Evolutionary conservation across 1,140 invertebrate species (phyloP), one percentile per base, ranked within the genome.

Genomic region (Drosophila novamexicana): DNA sequence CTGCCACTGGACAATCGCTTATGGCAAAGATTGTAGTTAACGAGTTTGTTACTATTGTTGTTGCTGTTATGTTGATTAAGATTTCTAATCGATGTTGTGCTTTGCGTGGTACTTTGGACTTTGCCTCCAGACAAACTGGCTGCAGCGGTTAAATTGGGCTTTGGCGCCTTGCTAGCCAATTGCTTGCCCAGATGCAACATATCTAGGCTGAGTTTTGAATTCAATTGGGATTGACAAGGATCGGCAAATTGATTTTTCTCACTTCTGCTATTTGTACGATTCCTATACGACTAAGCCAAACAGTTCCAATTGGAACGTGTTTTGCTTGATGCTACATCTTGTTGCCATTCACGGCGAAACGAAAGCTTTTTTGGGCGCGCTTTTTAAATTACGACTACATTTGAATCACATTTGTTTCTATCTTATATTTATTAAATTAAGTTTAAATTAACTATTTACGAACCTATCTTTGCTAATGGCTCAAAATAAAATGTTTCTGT

Each of bases 11-110:
- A 90, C 59, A 91, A 70, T 0, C 83, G 81, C 56, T 91, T 88
- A 36, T 82, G 85, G 56, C 90, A 90, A 29, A 75, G 73, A 75
- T 91, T 90, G 16, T 81, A 66, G 63, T 52, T 67, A 65, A 74
- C 64, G 44, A 64, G 5, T 44, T 66, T 64, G 53, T 57, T 42
- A 18, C 9, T 45, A 29, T 52, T 54, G 70, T 62, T 81, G 49
- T 52, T 58, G n/a, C 14, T 45, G 6, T 36, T 47, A 22, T 59
- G 45, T 56, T 71, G 79, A 82, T 88, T 67, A 63, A 52, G 44
- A 74, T 79, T 78, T 66, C 56, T 75, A 54, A 62, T 77, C 54
- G 64, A 22, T 50, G 65, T 39, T 34, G 54, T 22, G n/a, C 16
- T 57, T 8, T 42, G 12, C 16, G 16, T 45, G 59, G 57, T 56